Base-by-base conservation (phyloP, 2,113 vertebrate species). In the Ciconia stormi region DNA sequence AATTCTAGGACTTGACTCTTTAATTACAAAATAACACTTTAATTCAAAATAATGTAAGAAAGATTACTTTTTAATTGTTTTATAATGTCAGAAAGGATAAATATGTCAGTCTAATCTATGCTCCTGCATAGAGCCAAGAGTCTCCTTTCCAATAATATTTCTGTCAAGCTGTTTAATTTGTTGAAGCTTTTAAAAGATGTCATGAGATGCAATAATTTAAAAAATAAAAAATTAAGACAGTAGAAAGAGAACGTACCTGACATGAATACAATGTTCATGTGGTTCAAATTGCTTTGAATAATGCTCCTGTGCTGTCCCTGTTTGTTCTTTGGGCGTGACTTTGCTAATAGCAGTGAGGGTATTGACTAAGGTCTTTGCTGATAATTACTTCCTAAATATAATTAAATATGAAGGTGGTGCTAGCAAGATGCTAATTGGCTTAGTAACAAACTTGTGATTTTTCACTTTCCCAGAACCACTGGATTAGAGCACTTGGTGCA, bases 131-230 rank as follows among this genome's bases (percentile, higher is more conserved):
- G 73, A 91, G 40, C 32, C 49, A 79, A 18, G 58, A 87, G 40
- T 94, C 36, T 91, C 16, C 42, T 92, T 66, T 87, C 38, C 87
- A 82, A 6, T 91, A 92, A 72, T 77, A 70, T 78, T 94, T 92
- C 74, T 90, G 56, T 95, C 84, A 93, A 67, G 42, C 32, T 88
- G 13, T 90, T 94, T 95, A 77, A 80, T 93, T 91, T 95, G 82
- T 90, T 89, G 42, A 55, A 70, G 74, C 82, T 95, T 97, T 94
- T 73, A 89, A 80, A 82, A 82, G 46, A 53, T 62, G 67, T 67
- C 78, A 59, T 34, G 32, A 85, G 78, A 93, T 63, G 46, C 30
- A 56, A 26, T 88, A 72, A 94, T 91, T 84, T 67, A 65, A 80
- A 79, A 92, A 69, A 16, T 79, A 65, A 92, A 72, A 92, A 69